Evolutionary conservation across 2,797 vertebrate species (phyloP), one percentile per base, ranked within the genome.

Genomic region (Sternarchorhynchus goeldii): DNA sequence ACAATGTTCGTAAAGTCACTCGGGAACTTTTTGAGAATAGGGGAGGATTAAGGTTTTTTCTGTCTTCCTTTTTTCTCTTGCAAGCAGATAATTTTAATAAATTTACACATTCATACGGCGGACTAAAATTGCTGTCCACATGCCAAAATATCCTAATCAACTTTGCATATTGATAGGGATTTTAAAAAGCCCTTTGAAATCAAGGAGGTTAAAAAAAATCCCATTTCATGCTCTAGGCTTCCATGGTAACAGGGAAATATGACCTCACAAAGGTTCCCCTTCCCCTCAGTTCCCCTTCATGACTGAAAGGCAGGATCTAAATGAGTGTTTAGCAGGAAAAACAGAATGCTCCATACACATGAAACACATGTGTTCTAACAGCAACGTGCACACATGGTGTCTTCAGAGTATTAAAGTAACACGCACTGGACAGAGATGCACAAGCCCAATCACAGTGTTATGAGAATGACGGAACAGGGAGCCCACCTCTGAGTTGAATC

Each of bases 401-500:
- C 41, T 20, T 69, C 39, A 18, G 31, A 69, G 17, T 6, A 1
- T 66, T 64, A 58, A 60, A 66, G 73, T 45, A 73, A 50, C 62
- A 79, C 57, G 41, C 53, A 55, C 16, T 7, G 63, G 20, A 39
- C 16, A 32, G 39, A 32, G 21, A 29, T 4, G 5, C 50, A 29
- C 6, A 3, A 65, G 12, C 45, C 39, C 34, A 60, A 68, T 70
- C 76, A 68, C 29, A 81, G 68, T 39, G 34, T 29, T 25, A 20
- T 25, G 14, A 55, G 55, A 75, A 29, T 21, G 36, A 74, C 1
- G 58, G 45, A 34, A 68, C 45, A 65, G 59, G 77, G 36, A 34
- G 68, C 80, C 55, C 88, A 97, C 96, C 95, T 96, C 95, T 17
- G 96, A 98, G 91, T 98, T 98, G 91, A 98, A 98, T 63, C 96